phyloP scores from a whole-genome alignment of 2,113 vertebrate species.

The Nycticryphes semicollaris region DNA sequence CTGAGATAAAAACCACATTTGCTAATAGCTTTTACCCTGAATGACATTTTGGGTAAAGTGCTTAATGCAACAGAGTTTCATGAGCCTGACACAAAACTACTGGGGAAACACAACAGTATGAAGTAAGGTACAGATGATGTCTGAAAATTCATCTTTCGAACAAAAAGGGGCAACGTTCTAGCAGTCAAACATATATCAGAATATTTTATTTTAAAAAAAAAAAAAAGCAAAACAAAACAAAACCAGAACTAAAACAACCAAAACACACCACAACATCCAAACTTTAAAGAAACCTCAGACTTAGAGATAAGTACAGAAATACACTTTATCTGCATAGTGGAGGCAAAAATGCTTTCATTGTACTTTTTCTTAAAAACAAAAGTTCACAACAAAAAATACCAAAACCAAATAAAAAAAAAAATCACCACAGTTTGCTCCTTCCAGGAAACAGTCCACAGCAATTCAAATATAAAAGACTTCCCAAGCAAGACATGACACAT shows the following conservation, averaged over 20 bases:
- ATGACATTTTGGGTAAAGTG: not conserved
- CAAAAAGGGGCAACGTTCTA: not conserved
- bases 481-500: not conserved
- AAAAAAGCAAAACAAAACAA: not conserved
- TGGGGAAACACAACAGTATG: not conserved
- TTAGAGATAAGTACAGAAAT: not conserved
- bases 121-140: not conserved
- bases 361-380: not conserved
- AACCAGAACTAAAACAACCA: not conserved
- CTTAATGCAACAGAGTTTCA: not conserved
- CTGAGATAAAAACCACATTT: not conserved
- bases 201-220: not conserved
- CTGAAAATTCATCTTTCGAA: not conserved
- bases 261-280: not conserved
- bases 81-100: not conserved
- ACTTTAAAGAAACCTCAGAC: not conserved
- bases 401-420: not conserved
- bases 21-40: not conserved
- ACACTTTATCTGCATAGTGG: not conserved
- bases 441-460: not conserved
- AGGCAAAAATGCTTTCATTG: not conserved
- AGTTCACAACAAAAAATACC: not conserved
- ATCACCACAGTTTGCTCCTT: not conserved
- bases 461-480: not conserved
- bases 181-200: not conserved